Base-by-base conservation (phyloP, 2,797 vertebrate species). In the Harpagifer antarcticus region DNA sequence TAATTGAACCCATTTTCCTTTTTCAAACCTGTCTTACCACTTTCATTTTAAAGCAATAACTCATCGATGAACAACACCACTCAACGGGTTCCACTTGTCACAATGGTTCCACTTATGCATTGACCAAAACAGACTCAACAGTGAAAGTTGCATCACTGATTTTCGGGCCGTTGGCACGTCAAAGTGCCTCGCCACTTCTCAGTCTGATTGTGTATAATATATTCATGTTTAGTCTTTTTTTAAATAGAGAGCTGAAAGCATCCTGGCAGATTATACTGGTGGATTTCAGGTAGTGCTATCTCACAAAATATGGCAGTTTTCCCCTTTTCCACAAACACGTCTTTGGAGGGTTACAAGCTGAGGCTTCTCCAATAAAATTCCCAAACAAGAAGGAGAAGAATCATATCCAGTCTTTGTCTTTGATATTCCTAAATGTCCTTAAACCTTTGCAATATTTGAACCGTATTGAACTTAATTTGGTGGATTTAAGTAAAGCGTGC, bases 11-110 rank as follows among this genome's bases (percentile, higher is more conserved):
- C 85, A 83, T 93, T 93, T 92, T 92, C 90, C 92, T 87, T 93
- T 92, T 89, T 85, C 79, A 93, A 93, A 93, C 88, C 89, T 79
- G 91, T 88, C 91, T 92, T 88, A 76, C 87, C 82, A 70, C 80
- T 90, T 94, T 88, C 91, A 94, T 95, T 94, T 93, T 91, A 95
- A 94, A 93, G 94, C 93, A 95, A 94, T 94, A 94, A 94, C 93
- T 91, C 91, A 68, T 84, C 74, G 91, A 91, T 91, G 93, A 91
- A 87, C 91, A 86, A 77, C 85, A 64, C 81, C 93, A 93, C 94
- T 95, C 92, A 42, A 69, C 82, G 19, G 85, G 66, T 60, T 85
- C 85, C 93, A 93, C 94, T 95, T 74, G 85, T 92, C 85, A 90
- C 90, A 66, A 92, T 91, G 90, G 89, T 62, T 89, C 91, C 93